Percentiles rank a stretch among this genome's conserved stretches.
phyloP scores from a whole-genome alignment of 2,888 invertebrate species.

The Drosophila pseudotalamancana region DNA sequence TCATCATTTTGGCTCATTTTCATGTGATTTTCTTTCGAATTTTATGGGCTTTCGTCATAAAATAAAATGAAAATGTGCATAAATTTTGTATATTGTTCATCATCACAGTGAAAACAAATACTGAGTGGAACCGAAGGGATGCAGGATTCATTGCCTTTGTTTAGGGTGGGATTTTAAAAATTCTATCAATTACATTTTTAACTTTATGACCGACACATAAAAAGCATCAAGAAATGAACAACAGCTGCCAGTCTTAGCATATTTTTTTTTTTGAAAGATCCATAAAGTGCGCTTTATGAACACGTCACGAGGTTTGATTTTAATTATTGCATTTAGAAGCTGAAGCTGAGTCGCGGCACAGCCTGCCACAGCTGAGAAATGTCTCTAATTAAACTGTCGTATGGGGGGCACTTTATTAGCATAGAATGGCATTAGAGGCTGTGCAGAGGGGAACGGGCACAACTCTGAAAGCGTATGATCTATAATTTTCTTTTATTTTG shows the following conservation, averaged over 20 bases:
- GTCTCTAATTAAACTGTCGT: constrained; percentile 68
- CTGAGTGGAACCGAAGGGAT: not conserved
- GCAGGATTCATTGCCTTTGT: constrained; percentile 23
- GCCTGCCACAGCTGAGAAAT: constrained; percentile 12
- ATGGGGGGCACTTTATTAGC: constrained; percentile 66
- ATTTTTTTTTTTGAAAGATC: constrained; percentile 25
- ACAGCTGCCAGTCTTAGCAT: constrained; percentile 24
- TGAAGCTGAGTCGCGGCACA: constrained; percentile 10
- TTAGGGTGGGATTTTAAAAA: constrained; percentile 66
- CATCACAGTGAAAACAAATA: constrained; percentile 24
- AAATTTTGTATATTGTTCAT: constrained; percentile 62
- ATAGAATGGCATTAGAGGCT: constrained; percentile 45
- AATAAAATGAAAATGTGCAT: constrained; percentile 73
- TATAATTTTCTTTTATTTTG: constrained; percentile 22
- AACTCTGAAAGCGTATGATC: constrained; percentile 11
- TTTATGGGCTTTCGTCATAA: constrained; percentile 74
- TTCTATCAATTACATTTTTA: constrained; percentile 77
- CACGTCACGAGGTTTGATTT: constrained; percentile 39
- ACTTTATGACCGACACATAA: constrained; percentile 63
- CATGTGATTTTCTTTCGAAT: constrained; percentile 73
- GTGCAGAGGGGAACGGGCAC: not conserved
- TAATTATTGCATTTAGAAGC: constrained; percentile 62
- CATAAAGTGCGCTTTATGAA: constrained; percentile 38
- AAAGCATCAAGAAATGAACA: constrained; percentile 24
- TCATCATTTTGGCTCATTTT: constrained; percentile 50